Percentiles rank a stretch among this genome's conserved stretches.
Conservation (phyloP, 2,797 vertebrate genomes). For the Merluccius polli region DNA sequence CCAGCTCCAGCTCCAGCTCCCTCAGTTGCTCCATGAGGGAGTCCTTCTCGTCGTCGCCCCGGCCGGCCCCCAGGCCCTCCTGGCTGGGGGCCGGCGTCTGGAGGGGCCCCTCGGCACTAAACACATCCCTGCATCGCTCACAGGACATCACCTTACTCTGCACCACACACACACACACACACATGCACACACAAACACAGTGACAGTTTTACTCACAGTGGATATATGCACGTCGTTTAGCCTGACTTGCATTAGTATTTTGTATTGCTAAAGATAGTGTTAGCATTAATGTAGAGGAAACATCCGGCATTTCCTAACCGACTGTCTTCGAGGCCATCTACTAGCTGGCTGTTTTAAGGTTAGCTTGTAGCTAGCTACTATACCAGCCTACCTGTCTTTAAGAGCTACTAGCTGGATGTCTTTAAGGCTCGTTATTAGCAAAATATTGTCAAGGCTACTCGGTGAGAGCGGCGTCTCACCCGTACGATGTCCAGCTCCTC, state of each 20-base stretch:
- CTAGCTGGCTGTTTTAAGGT: neutral
- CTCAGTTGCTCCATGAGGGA: constrained; percentile 90
- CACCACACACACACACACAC: constrained; percentile 5
- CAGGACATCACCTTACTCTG: constrained; percentile 88
- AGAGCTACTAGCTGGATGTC: neutral
- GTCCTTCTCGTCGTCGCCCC: constrained; percentile 90
- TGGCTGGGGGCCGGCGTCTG: constrained; percentile 68
- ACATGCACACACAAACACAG: neutral
- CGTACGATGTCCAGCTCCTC: constrained; percentile 94
- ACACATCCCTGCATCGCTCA: constrained; percentile 90
- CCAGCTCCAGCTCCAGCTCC: constrained; percentile 94
- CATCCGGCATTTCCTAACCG: no score
- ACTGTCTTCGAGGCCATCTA: no score
- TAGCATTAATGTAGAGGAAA: no score
- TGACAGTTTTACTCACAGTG: neutral
- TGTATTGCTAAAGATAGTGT: no score
- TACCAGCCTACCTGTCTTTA: neutral
- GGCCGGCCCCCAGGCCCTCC: constrained; percentile 62
- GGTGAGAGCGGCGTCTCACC: constrained; percentile 67
- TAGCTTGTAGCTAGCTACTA: neutral
- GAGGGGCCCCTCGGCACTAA: constrained; percentile 84
- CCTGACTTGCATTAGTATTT: neutral
- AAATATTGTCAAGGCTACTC: neutral
- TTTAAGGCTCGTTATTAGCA: neutral
- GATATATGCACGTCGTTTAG: neutral